These are phyloP conservation scores for Lepus americanus DNA, from an alignment of 2,113 vertebrate species.

Conservation along the genomic window DNA sequence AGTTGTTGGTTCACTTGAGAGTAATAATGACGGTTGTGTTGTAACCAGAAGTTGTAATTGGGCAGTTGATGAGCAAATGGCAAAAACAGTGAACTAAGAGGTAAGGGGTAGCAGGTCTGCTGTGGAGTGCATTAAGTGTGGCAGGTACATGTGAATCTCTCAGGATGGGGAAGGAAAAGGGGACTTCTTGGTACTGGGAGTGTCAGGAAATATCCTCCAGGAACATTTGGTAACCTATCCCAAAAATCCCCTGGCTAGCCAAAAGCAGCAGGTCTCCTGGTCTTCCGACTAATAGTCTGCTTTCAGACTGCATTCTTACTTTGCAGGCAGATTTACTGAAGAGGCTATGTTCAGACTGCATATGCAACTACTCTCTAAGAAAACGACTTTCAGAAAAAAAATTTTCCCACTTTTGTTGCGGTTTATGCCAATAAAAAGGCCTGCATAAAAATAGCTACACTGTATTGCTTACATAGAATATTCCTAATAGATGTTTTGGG, in stretches of 20 bases:
- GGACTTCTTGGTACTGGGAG: background rate
- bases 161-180: background rate
- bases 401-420: background rate
- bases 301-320: background rate
- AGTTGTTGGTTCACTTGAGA: background rate
- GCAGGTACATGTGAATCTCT: background rate
- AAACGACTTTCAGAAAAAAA: background rate
- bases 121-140: background rate
- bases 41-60: background rate
- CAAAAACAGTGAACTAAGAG: background rate
- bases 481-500: background rate
- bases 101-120: background rate
- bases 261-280: background rate
- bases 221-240: background rate
- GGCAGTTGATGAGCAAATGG: background rate
- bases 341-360: background rate
- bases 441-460: background rate
- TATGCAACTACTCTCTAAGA: background rate
- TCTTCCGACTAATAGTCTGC: background rate
- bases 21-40: background rate
- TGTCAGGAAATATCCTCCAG: background rate
- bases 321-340: background rate
- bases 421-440: background rate
- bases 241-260: background rate
- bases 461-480: background rate